These are phyloP conservation scores for Andrena marginata DNA, from an alignment of 2,888 invertebrate genomes.

Conservation along the genomic window DNA sequence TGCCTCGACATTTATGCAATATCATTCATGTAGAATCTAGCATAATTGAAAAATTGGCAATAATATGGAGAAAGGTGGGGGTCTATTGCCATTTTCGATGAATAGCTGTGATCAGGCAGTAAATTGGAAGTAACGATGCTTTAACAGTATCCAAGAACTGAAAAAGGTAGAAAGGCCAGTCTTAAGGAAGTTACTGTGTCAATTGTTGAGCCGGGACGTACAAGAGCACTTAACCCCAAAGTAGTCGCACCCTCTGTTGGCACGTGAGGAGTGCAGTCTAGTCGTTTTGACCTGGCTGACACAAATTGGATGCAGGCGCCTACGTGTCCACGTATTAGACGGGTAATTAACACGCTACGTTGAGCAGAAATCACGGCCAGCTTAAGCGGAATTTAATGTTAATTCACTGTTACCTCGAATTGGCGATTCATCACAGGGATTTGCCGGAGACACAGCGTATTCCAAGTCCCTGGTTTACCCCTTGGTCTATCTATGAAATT, in stretches of 20 bases:
- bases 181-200: conserved; percentile 69
- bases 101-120: neutral
- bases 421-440: neutral
- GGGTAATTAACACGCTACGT: conserved; percentile 57
- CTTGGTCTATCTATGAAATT: neutral
- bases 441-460: neutral
- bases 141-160: conserved; percentile 25
- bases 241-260: conserved; percentile 60
- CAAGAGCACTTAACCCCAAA: conserved; percentile 64
- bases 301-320: conserved; percentile 62
- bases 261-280: conserved; percentile 60
- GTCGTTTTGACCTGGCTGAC: conserved; percentile 67
- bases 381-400: conserved; percentile 32
- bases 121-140: neutral
- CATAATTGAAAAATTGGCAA: neutral
- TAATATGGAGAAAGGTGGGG: neutral
- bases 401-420: conserved; percentile 7
- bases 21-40: neutral
- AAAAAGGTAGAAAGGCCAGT: conserved; percentile 47
- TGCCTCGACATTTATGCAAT: neutral
- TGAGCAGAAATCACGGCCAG: conserved; percentile 30
- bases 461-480: neutral
- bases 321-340: conserved; percentile 49
- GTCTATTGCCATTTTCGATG: neutral
- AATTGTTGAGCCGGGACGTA: conserved; percentile 63